Evolutionary conservation across 2,113 vertebrate species (phyloP).

Genomic region (Rhinoptilus africanus): DNA sequence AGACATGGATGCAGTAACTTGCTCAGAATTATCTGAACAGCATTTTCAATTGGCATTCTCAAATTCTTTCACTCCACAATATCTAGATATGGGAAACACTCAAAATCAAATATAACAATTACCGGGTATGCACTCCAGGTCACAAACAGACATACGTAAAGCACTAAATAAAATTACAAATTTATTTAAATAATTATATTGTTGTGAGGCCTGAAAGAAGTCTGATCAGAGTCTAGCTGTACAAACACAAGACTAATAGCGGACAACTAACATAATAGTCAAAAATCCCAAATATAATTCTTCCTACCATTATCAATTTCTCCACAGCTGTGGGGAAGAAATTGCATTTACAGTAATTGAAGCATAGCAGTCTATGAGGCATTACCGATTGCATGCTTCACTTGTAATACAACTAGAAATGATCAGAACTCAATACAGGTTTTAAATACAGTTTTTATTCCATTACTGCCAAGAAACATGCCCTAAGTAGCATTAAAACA

Average conservation of each 20-base stretch:
- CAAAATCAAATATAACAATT: not conserved
- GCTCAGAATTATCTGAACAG: not conserved
- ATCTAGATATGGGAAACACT: not conserved
- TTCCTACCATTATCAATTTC: not conserved
- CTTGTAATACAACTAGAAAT: not conserved
- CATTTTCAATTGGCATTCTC: not conserved
- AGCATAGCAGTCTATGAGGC: not conserved
- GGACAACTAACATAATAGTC: not conserved
- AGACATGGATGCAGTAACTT: not conserved
- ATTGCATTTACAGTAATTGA: not conserved
- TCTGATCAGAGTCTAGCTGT: not conserved
- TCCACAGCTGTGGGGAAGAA: not conserved
- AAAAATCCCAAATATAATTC: not conserved
- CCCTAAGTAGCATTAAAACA: not conserved
- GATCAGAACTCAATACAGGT: not conserved
- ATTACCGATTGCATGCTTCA: not conserved
- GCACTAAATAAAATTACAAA: not conserved
- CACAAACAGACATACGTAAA: not conserved
- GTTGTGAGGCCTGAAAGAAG: not conserved
- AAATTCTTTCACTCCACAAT: not conserved
- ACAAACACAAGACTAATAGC: not conserved
- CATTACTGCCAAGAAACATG: not conserved
- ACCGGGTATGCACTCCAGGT: not conserved
- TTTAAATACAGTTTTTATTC: not conserved
- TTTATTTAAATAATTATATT: not conserved